Conservation (phyloP, 2,888 invertebrate species). For the Macrophya annulata region DNA sequence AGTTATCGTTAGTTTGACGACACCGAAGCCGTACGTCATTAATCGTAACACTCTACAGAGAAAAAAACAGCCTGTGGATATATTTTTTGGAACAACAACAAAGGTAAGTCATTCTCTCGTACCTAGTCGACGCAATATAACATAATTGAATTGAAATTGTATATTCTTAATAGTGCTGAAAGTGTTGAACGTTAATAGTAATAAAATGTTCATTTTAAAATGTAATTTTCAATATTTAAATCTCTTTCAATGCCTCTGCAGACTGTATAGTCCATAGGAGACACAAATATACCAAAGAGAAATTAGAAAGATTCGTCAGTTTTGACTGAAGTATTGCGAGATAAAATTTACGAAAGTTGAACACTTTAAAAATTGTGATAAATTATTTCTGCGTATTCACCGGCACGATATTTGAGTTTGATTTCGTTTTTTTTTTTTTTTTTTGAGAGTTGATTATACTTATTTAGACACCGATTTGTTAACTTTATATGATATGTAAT, state of each 20-base stretch:
- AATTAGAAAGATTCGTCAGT: not conserved
- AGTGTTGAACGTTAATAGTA: not conserved
- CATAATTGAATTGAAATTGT: not conserved
- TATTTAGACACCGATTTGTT: constrained; percentile 16
- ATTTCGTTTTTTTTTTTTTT: too few species aligned
- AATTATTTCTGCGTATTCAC: constrained; percentile 26
- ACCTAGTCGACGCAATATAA: constrained; percentile 3
- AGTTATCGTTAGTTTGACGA: not conserved
- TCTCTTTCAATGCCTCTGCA: not conserved
- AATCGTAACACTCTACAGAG: not conserved
- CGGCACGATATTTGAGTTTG: constrained; percentile 11
- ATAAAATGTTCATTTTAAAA: not conserved
- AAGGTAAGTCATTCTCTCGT: constrained; percentile 4
- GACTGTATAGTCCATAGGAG: not conserved
- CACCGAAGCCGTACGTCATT: not conserved
- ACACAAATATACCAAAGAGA: not conserved
- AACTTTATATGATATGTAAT: not conserved
- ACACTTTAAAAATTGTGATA: not conserved
- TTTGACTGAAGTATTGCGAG: not conserved
- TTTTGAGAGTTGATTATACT: not conserved
- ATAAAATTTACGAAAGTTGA: not conserved
- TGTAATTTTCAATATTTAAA: not conserved
- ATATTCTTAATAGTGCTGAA: not conserved
- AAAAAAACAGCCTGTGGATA: not conserved
- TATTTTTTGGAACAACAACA: constrained; percentile 3